Base-by-base conservation (phyloP, 2,888 invertebrate species). In the Sylvicola cinctus region DNA sequence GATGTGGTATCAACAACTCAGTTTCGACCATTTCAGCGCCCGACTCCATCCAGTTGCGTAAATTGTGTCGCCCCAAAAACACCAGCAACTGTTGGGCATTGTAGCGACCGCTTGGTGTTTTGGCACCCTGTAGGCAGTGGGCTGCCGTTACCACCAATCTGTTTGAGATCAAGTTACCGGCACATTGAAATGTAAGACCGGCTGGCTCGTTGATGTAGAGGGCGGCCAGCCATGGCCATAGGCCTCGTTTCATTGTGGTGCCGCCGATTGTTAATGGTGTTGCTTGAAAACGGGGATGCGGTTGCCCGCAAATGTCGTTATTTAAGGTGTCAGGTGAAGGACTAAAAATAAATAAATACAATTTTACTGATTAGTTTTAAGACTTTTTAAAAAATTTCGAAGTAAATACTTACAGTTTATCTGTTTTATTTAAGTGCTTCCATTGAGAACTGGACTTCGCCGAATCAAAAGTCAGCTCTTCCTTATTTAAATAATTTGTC, bases 31-130 rank as follows among this genome's bases (percentile, higher is more conserved):
- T 15, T 7, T 28, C 35, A 0, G 58, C 55, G 6, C 53, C 57
- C 25, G 50, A 45, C 40, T 61, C 61, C 20, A 23, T 40, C 60
- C 60, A 63, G 28, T 57, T 52, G 16, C 48, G 49, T 1, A 65
- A 44, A 40, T 56, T 54, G 37, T 58, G 52, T 30, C 62, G 52
- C 5, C 65, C 65, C 13, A 65, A 40, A 29, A 61, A 57, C 6
- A 61, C 54, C 10, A 58, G 41, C 32, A 55, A 46, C 37, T 56
- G 53, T 28, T 49, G 52, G 33, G 20, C 4, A 8, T 4, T 20
- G 20, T 20, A 20, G 4, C 5, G 20, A 20, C 8, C 20, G 20
- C 8, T 8, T 4, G 20, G 8, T 6, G 5, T 20, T 20, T 20
- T 4, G 8, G 5, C 20, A 8, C 16, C 11, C 12, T 20, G 33